A percentile compares a stretch with the other conserved stretches of the same genome.
Conservation (phyloP, 1,140 invertebrate species). For the Drosophila hydei region DNA sequence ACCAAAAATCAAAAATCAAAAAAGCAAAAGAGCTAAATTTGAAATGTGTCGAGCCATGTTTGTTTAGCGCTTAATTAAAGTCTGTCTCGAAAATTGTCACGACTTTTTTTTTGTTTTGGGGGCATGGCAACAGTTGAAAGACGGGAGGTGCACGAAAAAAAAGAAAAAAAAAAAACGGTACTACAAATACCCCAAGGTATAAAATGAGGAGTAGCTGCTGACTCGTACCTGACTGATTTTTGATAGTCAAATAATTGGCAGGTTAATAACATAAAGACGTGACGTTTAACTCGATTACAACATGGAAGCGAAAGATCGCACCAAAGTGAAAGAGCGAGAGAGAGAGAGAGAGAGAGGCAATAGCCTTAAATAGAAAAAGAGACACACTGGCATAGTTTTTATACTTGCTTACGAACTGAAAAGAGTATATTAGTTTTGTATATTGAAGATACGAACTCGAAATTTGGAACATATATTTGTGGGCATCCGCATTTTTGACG, state of each 20-base stretch:
- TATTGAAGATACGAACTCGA: no score
- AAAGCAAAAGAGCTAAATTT: slow-evolving; percentile 17
- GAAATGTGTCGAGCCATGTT: slow-evolving; percentile 56
- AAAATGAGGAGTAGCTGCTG: slow-evolving; percentile 21
- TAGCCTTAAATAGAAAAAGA: background rate
- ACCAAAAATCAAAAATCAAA: slow-evolving; percentile 1
- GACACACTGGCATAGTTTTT: slow-evolving; percentile 13
- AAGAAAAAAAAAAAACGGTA: slow-evolving; percentile 10
- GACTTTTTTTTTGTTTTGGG: slow-evolving; percentile 26
- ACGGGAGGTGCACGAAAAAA: background rate
- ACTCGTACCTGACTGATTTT: slow-evolving; percentile 41
- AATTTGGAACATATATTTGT: no score
- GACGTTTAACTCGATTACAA: slow-evolving; percentile 53
- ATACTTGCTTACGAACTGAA: no score
- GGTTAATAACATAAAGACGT: slow-evolving; percentile 64
- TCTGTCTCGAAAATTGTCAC: slow-evolving; percentile 61
- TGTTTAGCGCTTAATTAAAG: slow-evolving; percentile 59
- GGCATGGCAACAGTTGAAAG: slow-evolving; percentile 35
- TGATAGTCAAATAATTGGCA: slow-evolving; percentile 66
- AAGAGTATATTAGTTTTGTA: no score
- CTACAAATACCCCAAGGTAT: slow-evolving; percentile 47
- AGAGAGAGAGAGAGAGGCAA: background rate
- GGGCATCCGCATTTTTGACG: no score
- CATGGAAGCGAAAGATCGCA: slow-evolving; percentile 41
- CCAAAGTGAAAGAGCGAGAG: background rate